Conservation (phyloP, 2,888 invertebrate genomes). For the Bellardia pandia region DNA sequence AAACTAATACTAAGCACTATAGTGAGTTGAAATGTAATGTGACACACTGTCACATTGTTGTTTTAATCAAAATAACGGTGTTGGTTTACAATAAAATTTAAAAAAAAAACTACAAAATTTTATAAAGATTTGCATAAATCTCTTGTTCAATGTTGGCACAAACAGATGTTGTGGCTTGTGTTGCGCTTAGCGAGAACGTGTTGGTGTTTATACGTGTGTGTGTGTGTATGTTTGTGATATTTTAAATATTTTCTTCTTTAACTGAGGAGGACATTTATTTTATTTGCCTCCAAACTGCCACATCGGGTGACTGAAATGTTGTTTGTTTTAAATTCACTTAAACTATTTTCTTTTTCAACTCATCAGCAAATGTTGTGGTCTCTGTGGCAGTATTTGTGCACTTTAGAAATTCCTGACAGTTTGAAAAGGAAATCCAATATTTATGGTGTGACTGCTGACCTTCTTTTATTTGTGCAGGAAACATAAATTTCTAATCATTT, state of each 20-base stretch:
- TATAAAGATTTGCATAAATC: slow-evolving; percentile 63
- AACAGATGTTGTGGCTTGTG: slow-evolving; percentile 55
- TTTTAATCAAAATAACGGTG: slow-evolving; percentile 61
- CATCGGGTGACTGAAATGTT: slow-evolving; percentile 17
- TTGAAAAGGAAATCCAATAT: slow-evolving; percentile 54
- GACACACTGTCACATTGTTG: slow-evolving; percentile 57
- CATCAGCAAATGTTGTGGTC: not conserved
- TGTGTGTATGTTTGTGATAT: slow-evolving; percentile 11
- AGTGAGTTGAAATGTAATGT: slow-evolving; percentile 44
- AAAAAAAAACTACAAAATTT: not conserved
- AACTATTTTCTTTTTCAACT: slow-evolving; percentile 16
- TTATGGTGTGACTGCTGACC: slow-evolving; percentile 49
- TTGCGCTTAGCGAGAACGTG: slow-evolving; percentile 29
- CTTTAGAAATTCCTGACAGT: slow-evolving; percentile 38
- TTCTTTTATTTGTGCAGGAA: slow-evolving; percentile 10
- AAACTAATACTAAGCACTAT: not conserved
- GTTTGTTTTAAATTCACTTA: slow-evolving; percentile 10
- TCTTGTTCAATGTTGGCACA: slow-evolving; percentile 46
- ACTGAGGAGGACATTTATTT: slow-evolving; percentile 42
- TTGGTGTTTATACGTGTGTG: too few species aligned
- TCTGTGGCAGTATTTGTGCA: not conserved
- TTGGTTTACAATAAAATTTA: slow-evolving; percentile 22
- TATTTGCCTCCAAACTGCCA: slow-evolving; percentile 44
- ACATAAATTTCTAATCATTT: slow-evolving; percentile 26
- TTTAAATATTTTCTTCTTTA: not conserved